Evolutionary conservation across 1,140 invertebrate genomes (phyloP), one percentile per base, ranked within the genome.

Genomic region (Drosophila subobscura): DNA sequence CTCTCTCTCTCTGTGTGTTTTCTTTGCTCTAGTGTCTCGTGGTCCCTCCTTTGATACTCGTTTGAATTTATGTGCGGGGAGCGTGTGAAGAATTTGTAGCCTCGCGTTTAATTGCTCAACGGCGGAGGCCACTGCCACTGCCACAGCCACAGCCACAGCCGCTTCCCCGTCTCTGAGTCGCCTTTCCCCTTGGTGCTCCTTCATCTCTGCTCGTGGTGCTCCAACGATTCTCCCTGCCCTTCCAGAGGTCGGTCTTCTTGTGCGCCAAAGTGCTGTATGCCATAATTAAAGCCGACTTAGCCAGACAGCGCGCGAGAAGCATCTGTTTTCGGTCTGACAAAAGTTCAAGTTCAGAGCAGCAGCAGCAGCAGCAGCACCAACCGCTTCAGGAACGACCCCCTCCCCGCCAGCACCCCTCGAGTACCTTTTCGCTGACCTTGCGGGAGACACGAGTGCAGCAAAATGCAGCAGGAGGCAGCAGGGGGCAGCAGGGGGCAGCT

Each of bases 241-340:
- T 22, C 25, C 41, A 37, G 23, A 22, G 56, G 42, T 12, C 33
- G 56, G 29, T 12, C 33, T 37, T 12, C 33, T 12, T 37, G 60
- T 49, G 61, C 12, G 33, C 33, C 57, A 63, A 56, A 67, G 63
- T 68, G 65, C 55, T 67, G 63, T 68, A 42, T 68, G 50, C 65
- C 65, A 68, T 68, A 68, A 68, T 68, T 68, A 68, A 68, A 68
- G 65, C 65, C 65, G 65, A 68, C 65, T 68, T 68, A 67, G 65
- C 33, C 63, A 67, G 65, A 68, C 65, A 68, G 33, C 65, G 63
- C 33, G 33, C 33, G 33, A 37, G 33, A 37, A 68, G 65, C 65
- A 68, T 68, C 65, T 68, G 65, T 55, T 68, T 68, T 68, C 33
- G 63, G 65, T 67, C 64, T 68, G 50, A 68, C 65, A 68, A 68